Conservation (phyloP, 2,888 invertebrate species). For the Xylocampa areola region DNA sequence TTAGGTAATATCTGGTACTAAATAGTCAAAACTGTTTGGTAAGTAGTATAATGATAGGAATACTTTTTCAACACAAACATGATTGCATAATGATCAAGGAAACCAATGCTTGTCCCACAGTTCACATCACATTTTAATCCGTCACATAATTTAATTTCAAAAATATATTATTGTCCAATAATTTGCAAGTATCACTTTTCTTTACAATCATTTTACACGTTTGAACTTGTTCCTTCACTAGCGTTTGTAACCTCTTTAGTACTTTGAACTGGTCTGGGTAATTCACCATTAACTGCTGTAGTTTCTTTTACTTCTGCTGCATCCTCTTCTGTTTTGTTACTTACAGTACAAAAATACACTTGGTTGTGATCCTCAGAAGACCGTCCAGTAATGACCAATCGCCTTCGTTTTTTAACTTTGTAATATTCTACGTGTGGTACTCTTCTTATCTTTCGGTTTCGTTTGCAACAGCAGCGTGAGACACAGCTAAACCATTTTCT, state of each 20-base stretch:
- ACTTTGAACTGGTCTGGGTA: constrained; percentile 15
- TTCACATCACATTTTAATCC: constrained; percentile 16
- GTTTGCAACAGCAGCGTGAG: constrained; percentile 13
- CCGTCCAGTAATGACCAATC: background rate
- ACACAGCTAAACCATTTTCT: constrained; percentile 13
- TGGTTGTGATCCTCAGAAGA: background rate
- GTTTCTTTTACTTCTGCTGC: background rate
- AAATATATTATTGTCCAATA: constrained; percentile 5
- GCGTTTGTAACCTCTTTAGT: background rate
- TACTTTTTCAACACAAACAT: background rate
- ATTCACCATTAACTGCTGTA: background rate
- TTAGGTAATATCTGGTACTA: background rate
- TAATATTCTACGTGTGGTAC: constrained; percentile 39
- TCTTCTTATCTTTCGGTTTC: constrained; percentile 5
- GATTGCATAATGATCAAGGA: constrained; percentile 7
- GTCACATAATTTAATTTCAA: constrained; percentile 8
- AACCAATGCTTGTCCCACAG: constrained; percentile 12
- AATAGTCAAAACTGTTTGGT: background rate
- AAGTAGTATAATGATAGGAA: background rate
- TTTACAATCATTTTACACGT: background rate
- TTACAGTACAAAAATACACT: constrained; percentile 18
- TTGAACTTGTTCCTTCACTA: background rate
- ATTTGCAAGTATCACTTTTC: constrained; percentile 11
- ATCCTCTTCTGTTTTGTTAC: background rate
- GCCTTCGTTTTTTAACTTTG: constrained; percentile 24